Percentiles rank a stretch among this genome's conserved stretches.
phyloP scores from a whole-genome alignment of 53 echinoderm and acorn worm genomes.

The Astropecten irregularis region DNA sequence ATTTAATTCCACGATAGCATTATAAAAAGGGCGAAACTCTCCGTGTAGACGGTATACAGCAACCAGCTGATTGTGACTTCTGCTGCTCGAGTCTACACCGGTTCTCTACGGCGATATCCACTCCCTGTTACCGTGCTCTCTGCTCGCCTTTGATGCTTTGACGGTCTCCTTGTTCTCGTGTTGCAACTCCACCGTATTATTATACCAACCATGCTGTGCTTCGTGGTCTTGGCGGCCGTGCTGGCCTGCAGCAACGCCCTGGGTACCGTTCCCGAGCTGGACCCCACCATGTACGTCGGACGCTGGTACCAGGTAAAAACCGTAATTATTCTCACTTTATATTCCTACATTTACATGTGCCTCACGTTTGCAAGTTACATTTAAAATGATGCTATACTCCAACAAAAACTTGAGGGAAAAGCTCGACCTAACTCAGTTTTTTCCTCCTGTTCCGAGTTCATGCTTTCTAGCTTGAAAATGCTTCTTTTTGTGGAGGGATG shows the following conservation, averaged over 20 bases:
- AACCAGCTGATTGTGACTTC: no score
- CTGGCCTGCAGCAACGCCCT: slow-evolving; percentile 33
- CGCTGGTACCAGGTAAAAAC: slow-evolving; percentile 79
- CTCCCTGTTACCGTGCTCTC: no score
- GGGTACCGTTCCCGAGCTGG: slow-evolving; percentile 62
- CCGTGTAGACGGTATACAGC: no score
- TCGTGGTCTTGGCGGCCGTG: slow-evolving; percentile 21
- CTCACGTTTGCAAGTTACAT: not conserved
- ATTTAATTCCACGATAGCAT: not conserved
- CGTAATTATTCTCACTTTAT: not conserved
- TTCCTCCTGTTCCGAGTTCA: no score
- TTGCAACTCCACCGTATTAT: no score
- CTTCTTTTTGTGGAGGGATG: no score
- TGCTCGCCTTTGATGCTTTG: no score
- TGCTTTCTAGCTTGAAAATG: no score
- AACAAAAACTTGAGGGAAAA: not conserved
- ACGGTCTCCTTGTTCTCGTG: no score
- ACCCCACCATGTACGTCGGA: slow-evolving; percentile 58
- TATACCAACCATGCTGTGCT: not conserved
- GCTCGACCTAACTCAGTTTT: no score
- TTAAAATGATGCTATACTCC: not conserved
- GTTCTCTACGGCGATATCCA: no score
- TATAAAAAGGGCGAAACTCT: not conserved
- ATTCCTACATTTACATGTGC: not conserved
- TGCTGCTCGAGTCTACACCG: no score